Evolutionary conservation across 2,113 vertebrate species (phyloP), one percentile per base, ranked within the genome.

Genomic region (Semicossyphus pulcher): DNA sequence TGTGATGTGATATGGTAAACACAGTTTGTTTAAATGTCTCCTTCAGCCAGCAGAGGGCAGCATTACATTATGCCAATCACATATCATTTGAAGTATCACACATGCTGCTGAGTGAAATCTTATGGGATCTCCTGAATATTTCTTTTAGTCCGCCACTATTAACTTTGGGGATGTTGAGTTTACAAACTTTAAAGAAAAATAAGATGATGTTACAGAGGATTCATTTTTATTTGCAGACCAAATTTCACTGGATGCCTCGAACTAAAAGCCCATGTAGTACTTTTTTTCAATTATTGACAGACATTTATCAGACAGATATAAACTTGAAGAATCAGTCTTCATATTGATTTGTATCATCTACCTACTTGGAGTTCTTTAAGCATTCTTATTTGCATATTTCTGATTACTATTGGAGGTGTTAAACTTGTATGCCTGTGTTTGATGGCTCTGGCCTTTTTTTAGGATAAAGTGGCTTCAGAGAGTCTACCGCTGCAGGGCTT

Each of bases 381-480:
- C 71, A 69, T 71, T 16, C n/a, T 37, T 32, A 32, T 54, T 54
- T 9, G 3, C 42, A 44, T 58, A 28, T 18, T 32, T 23, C 7
- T 65, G 23, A 41, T 52, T 26, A 72, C 15, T 42, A 36, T 18
- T 25, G 39, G 10, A 20, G 15, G 0, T 18, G 5, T n/a, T 47
- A 28, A 48, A 53, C 45, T 42, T 29, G 11, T 31, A 3, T 7
- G 12, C 25, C 16, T n/a, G 26, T 42, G 21, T 45, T 58, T 70
- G 39, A 67, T 62, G 18, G 44, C 28, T 70, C 16, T n/a, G n/a
- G n/a, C n/a, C n/a, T 69, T 72, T 8, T 36, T 54, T 70, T 86
- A 99, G 97, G 97, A 99, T 71, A 96, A 95, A 86, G 94, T 95
- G 80, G 96, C 96, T 42, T 93, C 94, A 66, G 98, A 99, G 91